Conservation (phyloP, 30 jellyfish, hydroid and myxozoan genomes). For the Aurelia sp. region DNA sequence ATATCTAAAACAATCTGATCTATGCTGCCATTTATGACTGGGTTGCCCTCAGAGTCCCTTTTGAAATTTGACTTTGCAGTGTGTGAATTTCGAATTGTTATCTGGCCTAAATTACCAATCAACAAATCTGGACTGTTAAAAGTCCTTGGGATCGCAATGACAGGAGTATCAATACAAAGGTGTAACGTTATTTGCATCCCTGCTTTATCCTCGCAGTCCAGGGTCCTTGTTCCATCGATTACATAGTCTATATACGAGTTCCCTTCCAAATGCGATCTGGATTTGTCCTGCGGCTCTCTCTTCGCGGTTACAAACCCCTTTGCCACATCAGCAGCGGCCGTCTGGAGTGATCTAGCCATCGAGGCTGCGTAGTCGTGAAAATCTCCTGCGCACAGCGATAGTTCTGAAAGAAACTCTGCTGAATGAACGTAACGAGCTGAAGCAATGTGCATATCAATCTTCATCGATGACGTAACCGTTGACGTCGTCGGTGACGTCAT, state of each 20-base stretch:
- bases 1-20: conserved; percentile 78
- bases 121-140: conserved; percentile 70
- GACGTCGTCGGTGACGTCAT: not conserved
- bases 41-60: not conserved
- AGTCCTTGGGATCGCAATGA: conserved; percentile 83
- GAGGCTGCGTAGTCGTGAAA: conserved; percentile 84
- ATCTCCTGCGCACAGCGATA: conserved; percentile 91
- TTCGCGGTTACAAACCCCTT: conserved; percentile 78
- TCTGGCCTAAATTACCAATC: conserved; percentile 92
- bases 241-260: not conserved
- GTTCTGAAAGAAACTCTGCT: conserved; percentile 77
- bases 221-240: conserved; percentile 7
- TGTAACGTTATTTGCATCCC: not conserved
- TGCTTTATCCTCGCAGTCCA: not conserved
- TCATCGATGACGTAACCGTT: not conserved
- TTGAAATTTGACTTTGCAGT: conserved; percentile 5
- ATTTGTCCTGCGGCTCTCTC: conserved; percentile 4
- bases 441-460: conserved; percentile 80
- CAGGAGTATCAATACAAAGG: conserved; percentile 85
- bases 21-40: conserved; percentile 26
- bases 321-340: conserved; percentile 98
- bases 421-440: conserved; percentile 89
- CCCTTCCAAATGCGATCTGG: not conserved
- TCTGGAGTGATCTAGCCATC: conserved; percentile 83
- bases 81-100: conserved; percentile 67